A percentile compares a stretch with the other conserved stretches of the same genome.
Conservation (phyloP, 2,113 vertebrate species). For the Puffinus mauretanicus region DNA sequence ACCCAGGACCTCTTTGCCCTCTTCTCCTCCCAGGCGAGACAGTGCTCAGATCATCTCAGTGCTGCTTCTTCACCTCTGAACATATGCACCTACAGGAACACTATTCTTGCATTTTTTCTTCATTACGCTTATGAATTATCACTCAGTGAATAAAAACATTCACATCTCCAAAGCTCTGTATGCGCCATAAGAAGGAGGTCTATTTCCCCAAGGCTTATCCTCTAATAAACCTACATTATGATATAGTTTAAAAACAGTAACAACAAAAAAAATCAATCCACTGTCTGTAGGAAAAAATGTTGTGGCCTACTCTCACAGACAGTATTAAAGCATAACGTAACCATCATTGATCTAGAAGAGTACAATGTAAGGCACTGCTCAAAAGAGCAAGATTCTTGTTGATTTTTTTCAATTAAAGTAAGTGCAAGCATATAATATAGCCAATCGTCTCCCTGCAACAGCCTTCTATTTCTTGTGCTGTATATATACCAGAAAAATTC, state of each 20-base stretch:
- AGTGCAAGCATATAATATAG: background rate
- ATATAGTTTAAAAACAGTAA: background rate
- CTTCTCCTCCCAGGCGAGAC: background rate
- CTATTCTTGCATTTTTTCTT: background rate
- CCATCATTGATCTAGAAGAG: background rate
- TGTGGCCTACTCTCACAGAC: background rate
- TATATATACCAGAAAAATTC: background rate
- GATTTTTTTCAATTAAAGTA: background rate
- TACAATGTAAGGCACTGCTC: background rate
- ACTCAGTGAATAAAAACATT: background rate
- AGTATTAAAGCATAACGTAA: background rate
- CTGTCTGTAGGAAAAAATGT: background rate
- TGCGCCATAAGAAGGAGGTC: background rate
- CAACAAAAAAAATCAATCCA: background rate
- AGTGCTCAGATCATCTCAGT: background rate
- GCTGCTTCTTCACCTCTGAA: background rate
- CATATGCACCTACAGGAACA: background rate
- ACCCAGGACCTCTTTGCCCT: background rate
- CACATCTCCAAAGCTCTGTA: background rate
- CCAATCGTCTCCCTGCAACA: background rate
- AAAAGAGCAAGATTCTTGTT: background rate
- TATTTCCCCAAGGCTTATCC: background rate
- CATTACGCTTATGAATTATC: background rate
- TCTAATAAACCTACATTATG: background rate
- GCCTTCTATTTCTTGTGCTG: background rate